Evolutionary conservation across 2,113 vertebrate genomes (phyloP), one percentile per base, ranked within the genome.

Genomic region (Eptesicus fuscus): DNA sequence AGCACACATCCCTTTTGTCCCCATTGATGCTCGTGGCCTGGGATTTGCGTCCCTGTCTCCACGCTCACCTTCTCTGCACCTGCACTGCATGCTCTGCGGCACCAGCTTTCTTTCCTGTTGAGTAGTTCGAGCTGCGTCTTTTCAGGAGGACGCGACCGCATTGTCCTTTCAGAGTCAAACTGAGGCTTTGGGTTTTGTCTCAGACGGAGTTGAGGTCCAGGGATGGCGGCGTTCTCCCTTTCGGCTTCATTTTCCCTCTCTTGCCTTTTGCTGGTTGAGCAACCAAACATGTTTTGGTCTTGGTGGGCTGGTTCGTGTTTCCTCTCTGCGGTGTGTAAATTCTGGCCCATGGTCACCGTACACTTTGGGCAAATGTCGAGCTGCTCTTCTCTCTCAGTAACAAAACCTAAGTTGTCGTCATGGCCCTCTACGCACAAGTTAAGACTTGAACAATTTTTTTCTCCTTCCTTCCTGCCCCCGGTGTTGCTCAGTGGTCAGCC

Each of bases 171-270:
- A 8, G 12, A 44, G 18, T 42, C 61, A 25, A 44, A 7, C 8
- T 0, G 16, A 11, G 1, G 0, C 30, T 37, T 80, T 7, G 32
- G 35, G 42, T 42, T 23, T 59, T 23, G 7, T 16, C 30, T 70
- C 0, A 0, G 30, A 44, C 6, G n/a, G 49, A n/a, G 0, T 1
- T 3, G 11, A 4, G 37, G 51, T 9, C 0, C 4, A 3, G n/a
- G 22, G 2, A 11, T 1, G 0, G 1, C 70, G 63, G 67, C 25
- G 5, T 7, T 74, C 67, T 76, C 7, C 32, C 59, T 53, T 47
- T 16, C 47, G 12, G 4, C 49, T 44, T 25, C 13, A 13, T 1
- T 3, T 49, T 51, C 40, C 32, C 51, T 28, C 56, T 56, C 40
- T 49, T 11, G 23, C 18, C 67, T 89, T 10, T 53, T 2, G 22